Base-by-base conservation (phyloP, 2,113 vertebrate genomes). In the Irena cyanogastra region DNA sequence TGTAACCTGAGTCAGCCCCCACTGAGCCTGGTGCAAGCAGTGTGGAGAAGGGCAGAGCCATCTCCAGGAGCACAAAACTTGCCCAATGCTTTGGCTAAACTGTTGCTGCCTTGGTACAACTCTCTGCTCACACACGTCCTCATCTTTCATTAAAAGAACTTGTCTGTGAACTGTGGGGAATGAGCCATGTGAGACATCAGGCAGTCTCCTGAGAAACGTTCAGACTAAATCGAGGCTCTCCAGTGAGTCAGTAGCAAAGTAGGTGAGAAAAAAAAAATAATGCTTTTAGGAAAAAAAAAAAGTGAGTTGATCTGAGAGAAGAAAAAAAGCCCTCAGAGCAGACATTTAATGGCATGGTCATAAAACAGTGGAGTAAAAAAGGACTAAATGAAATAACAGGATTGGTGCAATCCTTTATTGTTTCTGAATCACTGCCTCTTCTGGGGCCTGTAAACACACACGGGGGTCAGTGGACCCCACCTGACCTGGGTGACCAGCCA, bases 221-320 rank as follows among this genome's bases (percentile, higher is more conserved):
- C 65, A 91, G 82, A 90, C 82, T 94, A 84, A 93, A 86, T 96
- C 86, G 47, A 39, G 87, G 69, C 61, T 91, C 92, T 94, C 83
- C 66, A 77, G 79, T 82, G 89, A 97, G 79, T 96, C 93, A 93
- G 87, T 87, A 94, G 72, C 72, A 85, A 96, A 94, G 85, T 80
- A 82, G 74, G 82, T 90, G 90, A 92, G 90, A 0, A 39, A 45
- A 65, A 60, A 72, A 70, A 54, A 75, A 80, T 2, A 85, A 59
- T 4, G 49, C 39, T 91, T 94, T 89, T 64, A 59, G 53, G 14
- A 80, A 83, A 93, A 80, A 80, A 83, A 93, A 80, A 72, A 85
- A 70, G 33, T 33, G n/a, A 95, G 69, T 80, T 1, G 2, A 56
- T 89, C 63, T 75, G 59, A 86, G 63, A 70, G 45, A 93, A 93